Conservation (phyloP, 2,113 vertebrate species). For the Cephalopterus ornatus region DNA sequence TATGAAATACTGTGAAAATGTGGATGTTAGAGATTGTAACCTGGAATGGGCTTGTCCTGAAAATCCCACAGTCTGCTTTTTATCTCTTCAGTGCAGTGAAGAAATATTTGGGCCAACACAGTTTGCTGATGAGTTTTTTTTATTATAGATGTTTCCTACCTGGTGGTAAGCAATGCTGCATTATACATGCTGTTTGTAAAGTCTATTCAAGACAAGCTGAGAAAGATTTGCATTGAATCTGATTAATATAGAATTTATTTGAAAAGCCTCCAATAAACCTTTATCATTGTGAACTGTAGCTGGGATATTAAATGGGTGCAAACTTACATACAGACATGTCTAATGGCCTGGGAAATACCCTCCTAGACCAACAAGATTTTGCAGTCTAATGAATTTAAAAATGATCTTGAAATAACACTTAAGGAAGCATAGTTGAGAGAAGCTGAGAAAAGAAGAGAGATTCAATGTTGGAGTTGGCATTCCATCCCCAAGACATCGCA, state of each 20-base stretch:
- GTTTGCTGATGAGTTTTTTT: background rate
- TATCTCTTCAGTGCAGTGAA: background rate
- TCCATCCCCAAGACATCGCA: background rate
- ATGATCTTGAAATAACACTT: slow-evolving; percentile 12
- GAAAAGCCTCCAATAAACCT: slow-evolving; percentile 15
- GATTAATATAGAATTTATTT: slow-evolving; percentile 7
- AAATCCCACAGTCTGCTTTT: background rate
- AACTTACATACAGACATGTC: background rate
- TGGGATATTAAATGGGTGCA: background rate
- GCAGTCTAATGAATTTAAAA: slow-evolving; percentile 37
- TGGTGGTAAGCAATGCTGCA: background rate
- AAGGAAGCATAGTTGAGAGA: slow-evolving; percentile 17
- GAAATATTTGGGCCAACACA: background rate
- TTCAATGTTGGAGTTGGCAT: background rate
- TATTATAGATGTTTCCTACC: background rate
- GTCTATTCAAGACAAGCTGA: background rate
- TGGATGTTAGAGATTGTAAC: background rate
- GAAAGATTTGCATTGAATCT: background rate
- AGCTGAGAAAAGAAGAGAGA: background rate
- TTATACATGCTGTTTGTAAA: background rate
- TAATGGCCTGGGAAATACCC: background rate
- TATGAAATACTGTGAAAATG: background rate
- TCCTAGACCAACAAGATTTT: background rate
- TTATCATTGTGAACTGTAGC: background rate
- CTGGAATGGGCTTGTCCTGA: background rate